Evolutionary conservation across 2,888 invertebrate species (phyloP), one percentile per base, ranked within the genome.

Genomic region (Sminthurides aquaticus): DNA sequence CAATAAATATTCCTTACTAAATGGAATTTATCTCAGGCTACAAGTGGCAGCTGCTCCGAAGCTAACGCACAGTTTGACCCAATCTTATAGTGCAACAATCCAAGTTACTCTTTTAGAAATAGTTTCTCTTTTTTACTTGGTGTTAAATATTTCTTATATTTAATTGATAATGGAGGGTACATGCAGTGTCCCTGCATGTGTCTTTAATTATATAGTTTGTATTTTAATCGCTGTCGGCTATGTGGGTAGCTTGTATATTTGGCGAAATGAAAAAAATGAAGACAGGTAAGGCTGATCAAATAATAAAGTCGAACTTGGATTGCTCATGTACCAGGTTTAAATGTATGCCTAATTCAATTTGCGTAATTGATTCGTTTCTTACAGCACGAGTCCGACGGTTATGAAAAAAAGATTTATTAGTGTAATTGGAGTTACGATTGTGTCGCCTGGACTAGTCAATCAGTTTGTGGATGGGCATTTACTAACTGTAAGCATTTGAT

Each of bases 401-500:
- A 90, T 95, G 73, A 92, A 91, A 78, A 85, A 85, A 77, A 84
- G 94, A 77, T 94, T 94, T 78, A 83, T 90, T 72, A 92, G 94
- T 79, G 91, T 91, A 11, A 85, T 86, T 71, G 81, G 89, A 69
- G 89, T 92, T 81, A 87, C 90, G 82, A 78, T 91, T 61, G 77
- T 93, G 62, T 87, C 91, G 18, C 91, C 92, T 59, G 80, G 87
- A 67, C 86, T 90, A 76, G 83, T 91, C 59, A 87, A 88, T 77
- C 82, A 84, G 74, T 89, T 89, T 75, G 82, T 89, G 43, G 82
- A 85, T 65, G 83, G 84, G 72, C 82, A 84, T 65, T 78, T 87
- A 70, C 80, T 82, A 68, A 83, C 84, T 78, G 84, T 84, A 79
- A 75, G 67, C 8, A 25, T 24, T n/a, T 34, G 43, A 11, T 34